phyloP scores from a whole-genome alignment of 1,140 invertebrate genomes.

The Mylabris phalerata region DNA sequence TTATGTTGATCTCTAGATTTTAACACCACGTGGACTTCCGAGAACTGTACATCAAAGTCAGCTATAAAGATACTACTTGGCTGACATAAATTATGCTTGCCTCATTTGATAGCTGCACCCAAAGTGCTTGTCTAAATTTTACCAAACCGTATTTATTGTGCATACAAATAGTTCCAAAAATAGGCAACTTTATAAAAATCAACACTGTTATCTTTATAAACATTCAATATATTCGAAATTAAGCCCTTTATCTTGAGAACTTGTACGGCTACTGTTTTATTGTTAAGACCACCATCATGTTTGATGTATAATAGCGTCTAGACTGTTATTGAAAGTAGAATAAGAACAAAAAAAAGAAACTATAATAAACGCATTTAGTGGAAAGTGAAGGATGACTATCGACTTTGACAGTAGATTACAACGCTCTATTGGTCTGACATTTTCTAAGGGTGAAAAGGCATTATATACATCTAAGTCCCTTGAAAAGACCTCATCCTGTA shows the following conservation, averaged over 20 bases:
- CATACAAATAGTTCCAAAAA: too few species aligned
- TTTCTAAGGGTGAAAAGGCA: slow-evolving; percentile 16
- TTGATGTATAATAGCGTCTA: not conserved
- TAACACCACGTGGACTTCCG: slow-evolving; percentile 29
- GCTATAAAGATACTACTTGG: slow-evolving; percentile 27
- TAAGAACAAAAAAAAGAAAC: slow-evolving; percentile 4
- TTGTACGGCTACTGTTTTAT: not conserved
- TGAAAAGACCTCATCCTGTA: slow-evolving; percentile 26
- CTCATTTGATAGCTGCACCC: slow-evolving; percentile 25
- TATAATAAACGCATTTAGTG: not conserved
- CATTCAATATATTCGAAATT: too few species aligned
- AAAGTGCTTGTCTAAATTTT: slow-evolving; percentile 29
- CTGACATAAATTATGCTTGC: slow-evolving; percentile 28
- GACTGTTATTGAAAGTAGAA: not conserved
- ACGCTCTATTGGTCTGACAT: slow-evolving; percentile 25
- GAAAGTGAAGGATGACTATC: slow-evolving; percentile 26
- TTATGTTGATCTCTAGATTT: slow-evolving; percentile 28
- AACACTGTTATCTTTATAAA: too few species aligned
- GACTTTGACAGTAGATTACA: slow-evolving; percentile 33
- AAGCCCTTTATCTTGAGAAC: too few species aligned
- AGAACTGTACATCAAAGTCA: slow-evolving; percentile 25
- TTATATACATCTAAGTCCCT: slow-evolving; percentile 7
- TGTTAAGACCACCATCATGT: not conserved
- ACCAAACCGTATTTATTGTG: slow-evolving; percentile 18
- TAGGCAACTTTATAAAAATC: too few species aligned